These are phyloP conservation scores for Nixonia krombeini DNA, from an alignment of 1,140 invertebrate genomes.

Conservation along the genomic window DNA sequence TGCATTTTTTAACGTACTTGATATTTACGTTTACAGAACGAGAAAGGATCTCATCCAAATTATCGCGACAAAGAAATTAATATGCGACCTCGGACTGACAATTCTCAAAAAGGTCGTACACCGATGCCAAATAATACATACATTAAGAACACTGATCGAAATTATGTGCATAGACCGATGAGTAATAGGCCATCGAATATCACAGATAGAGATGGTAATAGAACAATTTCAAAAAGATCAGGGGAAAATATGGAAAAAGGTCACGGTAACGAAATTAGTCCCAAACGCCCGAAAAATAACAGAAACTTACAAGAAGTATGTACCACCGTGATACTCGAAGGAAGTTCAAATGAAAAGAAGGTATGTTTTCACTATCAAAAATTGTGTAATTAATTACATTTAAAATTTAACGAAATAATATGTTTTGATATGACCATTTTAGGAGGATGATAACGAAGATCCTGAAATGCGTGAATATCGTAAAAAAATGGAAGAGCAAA, in stretches of 20 bases:
- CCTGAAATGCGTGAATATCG: slow-evolving; percentile 76
- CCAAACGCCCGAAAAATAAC: slow-evolving; percentile 19
- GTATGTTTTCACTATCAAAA: slow-evolving; percentile 27
- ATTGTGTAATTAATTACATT: too few species aligned
- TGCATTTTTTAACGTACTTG: slow-evolving; percentile 1
- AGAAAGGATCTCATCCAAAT: slow-evolving; percentile 51
- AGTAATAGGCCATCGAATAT: slow-evolving; percentile 30
- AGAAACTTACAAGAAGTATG: slow-evolving; percentile 51
- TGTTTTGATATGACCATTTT: too few species aligned
- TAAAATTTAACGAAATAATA: too few species aligned
- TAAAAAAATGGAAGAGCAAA: slow-evolving; percentile 78
- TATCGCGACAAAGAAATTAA: slow-evolving; percentile 62
- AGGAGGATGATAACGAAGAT: slow-evolving; percentile 72
- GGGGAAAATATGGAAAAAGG: slow-evolving; percentile 37
- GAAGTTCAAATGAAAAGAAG: slow-evolving; percentile 41
- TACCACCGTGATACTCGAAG: background rate
- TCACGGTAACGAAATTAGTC: slow-evolving; percentile 11
- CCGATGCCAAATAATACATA: slow-evolving; percentile 40
- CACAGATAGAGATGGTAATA: slow-evolving; percentile 27
- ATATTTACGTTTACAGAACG: slow-evolving; percentile 44
- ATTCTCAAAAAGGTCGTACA: slow-evolving; percentile 36
- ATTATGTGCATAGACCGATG: slow-evolving; percentile 43
- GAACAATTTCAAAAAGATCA: slow-evolving; percentile 46
- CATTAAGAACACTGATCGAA: slow-evolving; percentile 52
- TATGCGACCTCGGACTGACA: slow-evolving; percentile 49